Evolutionary conservation across 2,113 vertebrate species (phyloP), one percentile per base, ranked within the genome.

Genomic region (Siniperca chuatsi): DNA sequence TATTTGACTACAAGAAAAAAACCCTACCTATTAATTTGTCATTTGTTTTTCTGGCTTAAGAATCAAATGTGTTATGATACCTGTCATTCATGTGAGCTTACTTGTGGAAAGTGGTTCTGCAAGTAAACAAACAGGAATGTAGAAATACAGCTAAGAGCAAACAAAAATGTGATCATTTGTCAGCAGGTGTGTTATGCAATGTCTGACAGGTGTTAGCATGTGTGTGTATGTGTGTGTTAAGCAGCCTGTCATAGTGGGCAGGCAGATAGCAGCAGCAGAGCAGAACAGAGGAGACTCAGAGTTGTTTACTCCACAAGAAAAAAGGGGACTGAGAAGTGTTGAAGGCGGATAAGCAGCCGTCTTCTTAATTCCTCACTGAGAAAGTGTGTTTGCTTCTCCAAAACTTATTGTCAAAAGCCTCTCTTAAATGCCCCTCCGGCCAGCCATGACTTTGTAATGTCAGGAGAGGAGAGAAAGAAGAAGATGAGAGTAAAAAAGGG

Each of bases 281-380:
- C 75, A 82, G 84, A 84, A 74, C 18, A 42, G 75, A 85, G 33
- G 65, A 87, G 67, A 64, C 83, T 82, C 83, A 62, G 68, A 80
- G 81, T 87, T 89, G 89, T 90, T 92, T 93, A 91, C 87, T 87
- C 70, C 65, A 55, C 74, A 81, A 74, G 82, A 87, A 81, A 73
- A 85, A 76, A 68, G 64, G 29, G 76, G 79, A 72, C 69, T 55
- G 70, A 84, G 87, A 88, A 75, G 85, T 90, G 89, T 88, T 81
- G 82, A 92, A 87, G 72, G 64, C 0, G 83, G 87, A 90, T 91
- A 88, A 91, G 89, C 81, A 86, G 75, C 73, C 33, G 72, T 87
- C 89, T 87, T 74, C 67, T 79, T 89, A 93, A 93, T 88, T 88
- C 88, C 83, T 83, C 21, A 0, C 82, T 77, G n/a, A 62, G 79